A percentile compares a stretch with the other conserved stretches of the same genome.
Evolutionary conservation across 2,113 vertebrate species (phyloP).

Genomic region (Brachionichthys hirsutus): DNA sequence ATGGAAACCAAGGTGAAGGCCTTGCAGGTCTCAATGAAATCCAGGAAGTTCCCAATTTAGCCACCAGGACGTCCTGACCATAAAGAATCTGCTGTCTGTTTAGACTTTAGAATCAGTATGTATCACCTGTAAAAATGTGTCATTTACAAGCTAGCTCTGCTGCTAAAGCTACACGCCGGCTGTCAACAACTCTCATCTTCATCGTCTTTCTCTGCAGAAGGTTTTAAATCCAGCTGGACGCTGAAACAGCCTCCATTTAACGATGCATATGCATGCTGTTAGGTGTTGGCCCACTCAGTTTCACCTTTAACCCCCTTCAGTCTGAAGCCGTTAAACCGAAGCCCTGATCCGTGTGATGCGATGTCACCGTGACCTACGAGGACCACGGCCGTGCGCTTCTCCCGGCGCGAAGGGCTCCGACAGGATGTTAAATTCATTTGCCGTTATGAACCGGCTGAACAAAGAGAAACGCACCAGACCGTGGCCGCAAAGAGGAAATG

Average conservation of each 20-base stretch:
- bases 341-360: slow-evolving; percentile 6
- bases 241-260: slow-evolving; percentile 18
- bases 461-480: background rate
- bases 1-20: too few species aligned
- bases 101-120: slow-evolving; percentile 9
- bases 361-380: slow-evolving; percentile 21
- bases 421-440: slow-evolving; percentile 2
- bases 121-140: slow-evolving; percentile 26
- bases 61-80: background rate
- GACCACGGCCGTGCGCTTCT: too few species aligned
- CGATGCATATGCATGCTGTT: background rate
- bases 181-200: slow-evolving; percentile 29
- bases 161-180: slow-evolving; percentile 28
- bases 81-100: slow-evolving; percentile 7
- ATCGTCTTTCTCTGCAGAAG: slow-evolving; percentile 20
- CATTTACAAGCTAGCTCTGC: slow-evolving; percentile 10
- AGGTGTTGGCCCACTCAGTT: background rate
- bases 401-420: background rate
- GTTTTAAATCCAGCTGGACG: slow-evolving; percentile 17
- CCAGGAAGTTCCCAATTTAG: too few species aligned
- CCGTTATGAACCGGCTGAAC: slow-evolving; percentile 1
- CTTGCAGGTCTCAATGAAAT: too few species aligned
- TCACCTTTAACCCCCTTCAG: background rate
- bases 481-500: background rate
- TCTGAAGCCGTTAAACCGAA: slow-evolving; percentile 7